Evolutionary conservation across 2,797 vertebrate species (phyloP).

Genomic region (Threskiornis aethiopicus): DNA sequence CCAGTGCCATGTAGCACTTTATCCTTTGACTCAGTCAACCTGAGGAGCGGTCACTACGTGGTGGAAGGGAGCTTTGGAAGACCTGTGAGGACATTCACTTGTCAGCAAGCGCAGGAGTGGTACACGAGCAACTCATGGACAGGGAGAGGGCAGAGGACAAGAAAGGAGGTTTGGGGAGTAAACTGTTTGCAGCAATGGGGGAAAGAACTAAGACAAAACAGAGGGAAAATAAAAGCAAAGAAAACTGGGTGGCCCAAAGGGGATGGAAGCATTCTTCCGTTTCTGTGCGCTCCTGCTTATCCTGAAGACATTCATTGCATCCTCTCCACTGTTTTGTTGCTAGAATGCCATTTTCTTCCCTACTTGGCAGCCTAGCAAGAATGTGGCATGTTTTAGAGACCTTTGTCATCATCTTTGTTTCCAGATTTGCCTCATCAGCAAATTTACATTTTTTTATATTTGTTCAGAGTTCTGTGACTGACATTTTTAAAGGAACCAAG

Average conservation of each 20-base stretch:
- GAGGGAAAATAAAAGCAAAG: background rate
- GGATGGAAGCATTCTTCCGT: background rate
- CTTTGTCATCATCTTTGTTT: background rate
- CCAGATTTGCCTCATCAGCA: background rate
- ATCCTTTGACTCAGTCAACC: background rate
- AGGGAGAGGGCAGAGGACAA: background rate
- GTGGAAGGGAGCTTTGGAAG: background rate
- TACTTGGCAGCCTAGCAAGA: background rate
- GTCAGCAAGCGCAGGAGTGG: background rate
- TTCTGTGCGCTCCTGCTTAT: background rate
- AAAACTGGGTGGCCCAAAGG: background rate
- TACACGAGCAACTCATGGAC: accelerated
- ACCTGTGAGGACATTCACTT: background rate
- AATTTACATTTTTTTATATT: background rate
- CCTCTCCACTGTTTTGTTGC: background rate
- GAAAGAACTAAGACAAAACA: background rate
- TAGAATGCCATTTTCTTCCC: background rate
- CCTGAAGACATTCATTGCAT: background rate
- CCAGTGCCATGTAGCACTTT: background rate
- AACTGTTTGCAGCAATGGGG: accelerated
- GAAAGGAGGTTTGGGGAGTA: background rate
- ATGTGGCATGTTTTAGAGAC: background rate
- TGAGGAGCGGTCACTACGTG: accelerated
- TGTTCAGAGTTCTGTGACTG: background rate
- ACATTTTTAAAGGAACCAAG: background rate